Base-by-base conservation (phyloP, 2,113 vertebrate species). In the Corythornis vintsioides region DNA sequence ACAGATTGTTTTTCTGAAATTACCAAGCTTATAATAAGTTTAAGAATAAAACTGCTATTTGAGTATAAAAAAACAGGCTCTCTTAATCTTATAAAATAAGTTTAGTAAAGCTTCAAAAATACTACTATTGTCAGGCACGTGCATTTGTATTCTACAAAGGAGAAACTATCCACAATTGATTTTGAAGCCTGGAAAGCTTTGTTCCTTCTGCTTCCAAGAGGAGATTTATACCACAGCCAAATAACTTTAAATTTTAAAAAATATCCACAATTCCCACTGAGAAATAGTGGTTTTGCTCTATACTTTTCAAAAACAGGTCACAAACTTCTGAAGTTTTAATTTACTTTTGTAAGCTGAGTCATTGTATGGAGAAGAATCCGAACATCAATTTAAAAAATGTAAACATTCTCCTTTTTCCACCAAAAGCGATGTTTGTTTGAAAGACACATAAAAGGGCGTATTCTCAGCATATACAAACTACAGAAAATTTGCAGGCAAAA, bases 111-210 rank as follows among this genome's bases (percentile, higher is more conserved):
- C 67, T 80, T 76, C 7, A 59, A 18, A 90, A 72, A 85, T 28
- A 86, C 73, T 55, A 47, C 73, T 81, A 72, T 84, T 92, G 89
- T 61, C 70, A 93, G 45, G 10, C 40, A 55, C 1, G 57, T 71
- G 31, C 63, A 77, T 91, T 74, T 86, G 40, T 86, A 84, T 93
- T 89, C 81, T 33, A 7, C 0, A 3, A 52, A 79, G 69, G 47
- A 72, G n/a, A 38, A 90, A 42, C 63, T 53, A 75, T 13, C 53
- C 77, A 78, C 53, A 83, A 78, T 50, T 65, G 45, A 38, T 50
- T 92, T 75, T 73, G 85, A 95, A 94, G 71, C 28, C 61, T 73
- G 65, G 48, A 83, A 95, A 84, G 26, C 60, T 91, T 93, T 95
- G 53, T 53, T 94, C 80, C 65, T 84, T 59, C 42, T 84, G 38